Percentiles rank a stretch among this genome's conserved stretches.
phyloP scores from a whole-genome alignment of 2,888 invertebrate genomes.

The Carterocephalus palaemon region DNA sequence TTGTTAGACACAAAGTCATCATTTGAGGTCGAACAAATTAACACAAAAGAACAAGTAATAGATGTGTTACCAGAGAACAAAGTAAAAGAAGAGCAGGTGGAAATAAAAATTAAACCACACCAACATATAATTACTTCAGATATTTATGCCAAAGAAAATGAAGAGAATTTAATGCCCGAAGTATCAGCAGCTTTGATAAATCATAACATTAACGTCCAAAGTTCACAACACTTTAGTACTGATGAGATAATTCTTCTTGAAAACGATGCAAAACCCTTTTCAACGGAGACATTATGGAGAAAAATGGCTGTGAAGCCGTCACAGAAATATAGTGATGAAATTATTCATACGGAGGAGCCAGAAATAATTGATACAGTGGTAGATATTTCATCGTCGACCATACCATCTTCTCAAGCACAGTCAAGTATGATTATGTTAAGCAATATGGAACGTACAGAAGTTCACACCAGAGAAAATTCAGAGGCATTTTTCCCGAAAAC shows the following conservation, averaged over 20 bases:
- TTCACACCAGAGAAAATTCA: constrained; percentile 37
- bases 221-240: constrained; percentile 50
- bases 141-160: constrained; percentile 49
- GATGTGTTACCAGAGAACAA: constrained; percentile 32
- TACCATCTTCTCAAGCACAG: constrained; percentile 30
- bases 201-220: constrained; percentile 45
- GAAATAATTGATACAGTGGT: constrained; percentile 40
- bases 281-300: constrained; percentile 37
- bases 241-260: constrained; percentile 55
- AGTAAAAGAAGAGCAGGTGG: constrained; percentile 40
- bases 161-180: constrained; percentile 39
- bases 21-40: constrained; percentile 49
- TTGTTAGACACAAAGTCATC: constrained; percentile 45
- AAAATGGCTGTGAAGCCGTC: constrained; percentile 40
- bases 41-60: constrained; percentile 46
- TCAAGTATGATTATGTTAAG: constrained; percentile 35
- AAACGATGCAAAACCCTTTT: constrained; percentile 35
- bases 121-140: constrained; percentile 52
- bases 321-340: constrained; percentile 37
- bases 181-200: constrained; percentile 34
- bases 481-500: constrained; percentile 30
- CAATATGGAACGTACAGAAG: constrained; percentile 38
- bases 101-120: constrained; percentile 44
- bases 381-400: constrained; percentile 23
- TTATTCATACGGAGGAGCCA: constrained; percentile 40